These are phyloP conservation scores for Gasterosteus aculeatus DNA, from an alignment of 2,113 vertebrate species.

Conservation along the genomic window DNA sequence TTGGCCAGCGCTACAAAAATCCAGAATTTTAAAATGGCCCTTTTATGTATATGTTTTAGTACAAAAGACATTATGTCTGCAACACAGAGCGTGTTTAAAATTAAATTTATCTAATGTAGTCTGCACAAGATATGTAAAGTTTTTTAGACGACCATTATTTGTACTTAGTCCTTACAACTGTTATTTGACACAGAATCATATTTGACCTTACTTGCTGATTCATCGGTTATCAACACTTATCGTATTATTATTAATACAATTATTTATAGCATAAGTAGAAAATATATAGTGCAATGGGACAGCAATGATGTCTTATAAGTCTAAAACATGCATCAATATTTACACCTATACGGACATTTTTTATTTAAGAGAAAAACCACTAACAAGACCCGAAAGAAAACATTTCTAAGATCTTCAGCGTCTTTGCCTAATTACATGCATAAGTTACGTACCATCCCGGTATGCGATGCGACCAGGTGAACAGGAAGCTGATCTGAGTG, in stretches of 20 bases:
- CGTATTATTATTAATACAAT: too few relatives aligned
- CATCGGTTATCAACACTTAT: not conserved
- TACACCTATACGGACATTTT: not conserved
- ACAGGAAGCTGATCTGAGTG: not conserved
- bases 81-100: not conserved
- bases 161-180: not conserved
- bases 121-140: not conserved
- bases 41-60: not conserved
- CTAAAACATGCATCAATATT: not conserved
- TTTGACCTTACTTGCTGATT: not conserved
- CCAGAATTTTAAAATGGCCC: not conserved
- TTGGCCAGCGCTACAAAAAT: not conserved
- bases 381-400: not conserved
- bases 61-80: not conserved
- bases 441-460: conserved; percentile 56
- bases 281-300: not conserved
- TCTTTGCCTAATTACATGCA: not conserved
- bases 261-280: too few relatives aligned
- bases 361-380: not conserved
- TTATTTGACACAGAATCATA: not conserved
- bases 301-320: not conserved
- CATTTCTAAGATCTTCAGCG: not conserved
- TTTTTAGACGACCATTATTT: not conserved
- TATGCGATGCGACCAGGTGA: not conserved
- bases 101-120: not conserved